Base-by-base conservation (phyloP, 2,888 invertebrate genomes). In the Oligia strigilis region DNA sequence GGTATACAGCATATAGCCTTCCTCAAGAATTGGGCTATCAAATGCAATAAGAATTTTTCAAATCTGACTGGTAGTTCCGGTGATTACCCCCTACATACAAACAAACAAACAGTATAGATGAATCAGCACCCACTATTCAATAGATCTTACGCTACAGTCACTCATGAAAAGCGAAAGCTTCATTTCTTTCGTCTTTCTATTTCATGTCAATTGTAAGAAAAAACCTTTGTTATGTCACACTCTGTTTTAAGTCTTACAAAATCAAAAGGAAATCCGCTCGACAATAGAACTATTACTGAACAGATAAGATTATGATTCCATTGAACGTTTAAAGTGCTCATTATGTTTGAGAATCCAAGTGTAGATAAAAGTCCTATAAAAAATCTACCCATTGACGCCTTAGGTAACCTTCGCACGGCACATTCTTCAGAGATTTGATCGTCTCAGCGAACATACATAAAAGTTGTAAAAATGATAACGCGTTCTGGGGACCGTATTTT, bases 341-440 rank as follows among this genome's bases (percentile, higher is more conserved):
- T 90, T 91, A 89, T 91, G 85, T 73, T 80, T 86, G 83, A 88
- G 88, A 90, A 89, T 88, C 81, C 87, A 81, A 86, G 87, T 88
- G 88, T 73, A 83, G 81, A 85, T 83, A 88, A 67, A 49, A 80
- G 78, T 70, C 83, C 65, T 88, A 86, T 84, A 85, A 87, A 90
- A 90, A 88, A 84, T 78, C 77, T 75, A 79, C 78, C 87, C 85
- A 87, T 89, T 88, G 89, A 86, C 78, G 81, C 77, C 64, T 82
- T 79, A 85, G 75, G 78, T 77, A 89, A 88, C 83, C 88, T 89
- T 88, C 86, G 84, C 84, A 83, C 82, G 87, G 88, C 67, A 89
- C 86, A 91, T 92, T 93, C 91, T 92, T 92, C 86, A 91, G 83
- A 90, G 90, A 92, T 91, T 91, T 90, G 87, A 92, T 90, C 91